Percentiles rank a stretch among this genome's conserved stretches.
Evolutionary conservation across 2,797 vertebrate genomes (phyloP).

Genomic region (Sternotherus odoratus): DNA sequence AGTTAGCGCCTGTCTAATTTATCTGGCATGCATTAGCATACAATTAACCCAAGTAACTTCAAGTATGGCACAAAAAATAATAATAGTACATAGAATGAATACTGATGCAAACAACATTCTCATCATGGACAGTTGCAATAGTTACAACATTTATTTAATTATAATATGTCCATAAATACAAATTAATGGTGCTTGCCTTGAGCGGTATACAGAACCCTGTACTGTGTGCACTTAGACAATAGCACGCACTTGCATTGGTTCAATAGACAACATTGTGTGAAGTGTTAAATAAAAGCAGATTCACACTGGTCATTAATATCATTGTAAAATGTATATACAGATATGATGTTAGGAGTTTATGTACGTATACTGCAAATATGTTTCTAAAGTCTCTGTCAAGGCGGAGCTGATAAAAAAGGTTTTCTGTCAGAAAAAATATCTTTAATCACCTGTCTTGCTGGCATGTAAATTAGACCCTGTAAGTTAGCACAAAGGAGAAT

Average conservation of each 20-base stretch:
- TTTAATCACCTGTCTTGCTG: background rate
- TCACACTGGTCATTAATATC: background rate
- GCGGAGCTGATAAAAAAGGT: background rate
- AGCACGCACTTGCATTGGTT: background rate
- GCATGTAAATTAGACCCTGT: background rate
- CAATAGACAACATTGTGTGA: background rate
- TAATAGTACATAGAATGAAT: conserved; percentile 11
- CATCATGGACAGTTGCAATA: background rate
- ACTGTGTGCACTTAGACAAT: background rate
- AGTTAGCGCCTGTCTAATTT: conserved; percentile 43
- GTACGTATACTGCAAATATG: background rate
- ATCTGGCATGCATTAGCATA: conserved; percentile 58
- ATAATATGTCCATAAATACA: conserved; percentile 23
- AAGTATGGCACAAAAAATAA: conserved; percentile 11
- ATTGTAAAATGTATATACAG: background rate
- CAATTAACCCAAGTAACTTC: conserved; percentile 58
- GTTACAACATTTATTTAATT: conserved; percentile 11
- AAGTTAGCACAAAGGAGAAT: background rate
- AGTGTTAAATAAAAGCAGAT: background rate
- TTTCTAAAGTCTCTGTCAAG: background rate
- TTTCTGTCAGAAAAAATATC: background rate
- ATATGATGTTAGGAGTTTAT: background rate
- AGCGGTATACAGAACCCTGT: background rate
- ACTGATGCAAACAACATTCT: conserved; percentile 12
- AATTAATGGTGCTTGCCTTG: background rate